These are phyloP conservation scores for Synergus umbraculus DNA, from an alignment of 2,888 invertebrate genomes.

Conservation along the genomic window DNA sequence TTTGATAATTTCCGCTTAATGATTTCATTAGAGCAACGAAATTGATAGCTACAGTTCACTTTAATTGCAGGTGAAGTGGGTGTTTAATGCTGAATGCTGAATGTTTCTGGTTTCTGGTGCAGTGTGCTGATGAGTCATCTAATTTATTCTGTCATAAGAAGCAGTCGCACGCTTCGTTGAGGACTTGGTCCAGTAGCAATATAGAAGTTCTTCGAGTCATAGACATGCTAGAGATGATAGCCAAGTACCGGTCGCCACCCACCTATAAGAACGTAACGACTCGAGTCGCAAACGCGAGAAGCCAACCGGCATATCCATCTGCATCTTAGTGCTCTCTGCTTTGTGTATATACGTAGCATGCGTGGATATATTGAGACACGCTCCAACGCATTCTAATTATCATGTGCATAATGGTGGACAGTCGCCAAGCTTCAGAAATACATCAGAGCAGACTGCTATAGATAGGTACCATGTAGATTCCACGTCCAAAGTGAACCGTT, in stretches of 20 bases:
- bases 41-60: background rate
- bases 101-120: constrained; percentile 40
- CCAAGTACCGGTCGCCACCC: constrained; percentile 59
- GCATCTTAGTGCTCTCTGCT: constrained; percentile 48
- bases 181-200: constrained; percentile 60
- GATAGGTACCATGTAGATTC: constrained; percentile 68
- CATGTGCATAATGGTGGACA: constrained; percentile 77
- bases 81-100: constrained; percentile 57
- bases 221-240: constrained; percentile 53
- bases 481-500: constrained; percentile 52
- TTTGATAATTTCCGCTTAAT: no score
- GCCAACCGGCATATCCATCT: constrained; percentile 53
- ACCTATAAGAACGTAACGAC: constrained; percentile 63
- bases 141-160: constrained; percentile 66
- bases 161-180: constrained; percentile 49
- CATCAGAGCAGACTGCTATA: constrained; percentile 72
- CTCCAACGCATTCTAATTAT: constrained; percentile 78
- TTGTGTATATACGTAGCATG: constrained; percentile 60
- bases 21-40: background rate
- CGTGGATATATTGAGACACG: constrained; percentile 77
- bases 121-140: constrained; percentile 64
- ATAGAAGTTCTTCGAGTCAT: constrained; percentile 18
- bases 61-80: constrained; percentile 43
- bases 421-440: constrained; percentile 77
- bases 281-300: constrained; percentile 46